phyloP scores from a whole-genome alignment of 2,113 vertebrate genomes.

The Scomber colias region DNA sequence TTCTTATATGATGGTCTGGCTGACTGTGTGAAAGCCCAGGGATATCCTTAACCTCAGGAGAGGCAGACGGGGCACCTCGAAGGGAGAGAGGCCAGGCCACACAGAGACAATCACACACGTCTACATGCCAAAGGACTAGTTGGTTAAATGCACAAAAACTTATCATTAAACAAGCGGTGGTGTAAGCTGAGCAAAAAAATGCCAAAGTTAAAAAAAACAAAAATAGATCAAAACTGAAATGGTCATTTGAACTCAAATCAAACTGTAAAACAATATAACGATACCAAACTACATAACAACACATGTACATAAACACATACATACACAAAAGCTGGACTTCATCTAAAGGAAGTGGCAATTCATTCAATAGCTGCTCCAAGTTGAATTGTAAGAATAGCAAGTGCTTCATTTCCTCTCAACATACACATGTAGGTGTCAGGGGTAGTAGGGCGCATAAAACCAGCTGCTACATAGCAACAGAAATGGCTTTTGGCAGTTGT shows the following conservation, averaged over 20 bases:
- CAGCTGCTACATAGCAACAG: slow-evolving; percentile 54
- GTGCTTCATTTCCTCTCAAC: slow-evolving; percentile 60
- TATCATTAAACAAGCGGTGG: slow-evolving; percentile 15
- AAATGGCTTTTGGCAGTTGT: slow-evolving; percentile 64
- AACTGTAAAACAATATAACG: slow-evolving; percentile 13
- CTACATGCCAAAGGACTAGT: slow-evolving; percentile 18
- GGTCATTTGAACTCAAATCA: slow-evolving; percentile 17
- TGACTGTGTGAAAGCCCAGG: slow-evolving; percentile 42
- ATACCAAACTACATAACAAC: slow-evolving; percentile 14
- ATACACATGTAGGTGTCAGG: slow-evolving; percentile 59
- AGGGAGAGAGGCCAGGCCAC: slow-evolving; percentile 53
- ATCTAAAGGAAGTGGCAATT: slow-evolving; percentile 41
- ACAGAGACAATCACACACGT: slow-evolving; percentile 56
- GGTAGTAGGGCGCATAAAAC: slow-evolving; percentile 25
- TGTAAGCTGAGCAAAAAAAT: background rate
- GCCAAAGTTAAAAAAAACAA: background rate
- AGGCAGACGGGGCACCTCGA: slow-evolving; percentile 23
- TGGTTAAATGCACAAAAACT: slow-evolving; percentile 10
- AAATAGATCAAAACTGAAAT: slow-evolving; percentile 11
- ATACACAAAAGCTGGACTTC: slow-evolving; percentile 8
- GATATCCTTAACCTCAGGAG: slow-evolving; percentile 57
- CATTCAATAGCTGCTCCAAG: slow-evolving; percentile 33
- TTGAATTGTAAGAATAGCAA: slow-evolving; percentile 56
- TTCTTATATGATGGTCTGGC: slow-evolving; percentile 49
- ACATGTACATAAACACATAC: background rate